Percentiles rank a stretch among this genome's conserved stretches.
Evolutionary conservation across 2,113 vertebrate genomes (phyloP).

Genomic region (Petromus typicus): DNA sequence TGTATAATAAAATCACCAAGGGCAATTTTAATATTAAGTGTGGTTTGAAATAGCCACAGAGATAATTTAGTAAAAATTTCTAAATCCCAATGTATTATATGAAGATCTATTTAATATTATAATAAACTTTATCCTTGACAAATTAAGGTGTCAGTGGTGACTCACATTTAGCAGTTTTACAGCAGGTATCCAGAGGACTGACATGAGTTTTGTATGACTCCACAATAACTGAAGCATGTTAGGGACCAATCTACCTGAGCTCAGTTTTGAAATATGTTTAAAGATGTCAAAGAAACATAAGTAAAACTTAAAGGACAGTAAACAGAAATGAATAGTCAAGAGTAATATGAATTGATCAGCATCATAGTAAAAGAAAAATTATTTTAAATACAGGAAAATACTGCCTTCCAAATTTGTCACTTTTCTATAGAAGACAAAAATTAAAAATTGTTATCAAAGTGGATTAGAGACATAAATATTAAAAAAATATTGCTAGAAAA

Average conservation of each 20-base stretch:
- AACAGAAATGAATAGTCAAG: neutral
- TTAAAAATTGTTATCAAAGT: neutral
- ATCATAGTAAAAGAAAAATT: neutral
- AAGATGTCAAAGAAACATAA: neutral
- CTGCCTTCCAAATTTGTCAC: neutral
- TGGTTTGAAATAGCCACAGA: neutral
- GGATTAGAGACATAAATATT: no score
- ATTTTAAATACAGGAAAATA: neutral
- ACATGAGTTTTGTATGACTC: neutral
- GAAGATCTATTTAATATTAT: neutral
- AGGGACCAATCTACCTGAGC: neutral
- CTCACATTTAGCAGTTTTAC: neutral
- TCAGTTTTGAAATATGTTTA: neutral
- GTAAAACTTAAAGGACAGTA: accelerated
- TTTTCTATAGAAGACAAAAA: neutral
- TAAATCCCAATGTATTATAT: neutral
- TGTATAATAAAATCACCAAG: neutral
- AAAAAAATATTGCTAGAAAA: no score
- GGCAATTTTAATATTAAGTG: neutral
- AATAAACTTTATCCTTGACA: neutral
- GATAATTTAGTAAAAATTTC: neutral
- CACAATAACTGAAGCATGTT: neutral
- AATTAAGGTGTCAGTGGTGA: neutral
- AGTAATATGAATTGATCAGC: neutral
- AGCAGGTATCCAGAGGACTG: neutral